Conservation (phyloP, 2,888 invertebrate species). For the Megalurothrips usitatus region DNA sequence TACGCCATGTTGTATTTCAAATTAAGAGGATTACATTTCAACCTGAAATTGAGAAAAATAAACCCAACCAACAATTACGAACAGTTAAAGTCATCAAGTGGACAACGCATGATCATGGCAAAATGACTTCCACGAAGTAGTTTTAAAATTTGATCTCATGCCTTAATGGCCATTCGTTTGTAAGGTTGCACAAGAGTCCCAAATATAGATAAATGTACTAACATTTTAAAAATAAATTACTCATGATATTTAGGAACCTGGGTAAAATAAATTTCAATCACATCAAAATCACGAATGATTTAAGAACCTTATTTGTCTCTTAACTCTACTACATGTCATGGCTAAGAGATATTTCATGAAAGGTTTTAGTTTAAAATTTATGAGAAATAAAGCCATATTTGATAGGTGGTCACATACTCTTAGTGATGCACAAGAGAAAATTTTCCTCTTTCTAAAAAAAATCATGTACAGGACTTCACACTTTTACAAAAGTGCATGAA, state of each 20-base stretch:
- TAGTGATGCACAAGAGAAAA: background rate
- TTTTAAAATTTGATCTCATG: background rate
- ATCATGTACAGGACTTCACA: background rate
- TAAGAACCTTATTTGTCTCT: background rate
- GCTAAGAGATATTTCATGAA: constrained; percentile 1
- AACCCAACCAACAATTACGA: background rate
- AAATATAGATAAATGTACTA: background rate
- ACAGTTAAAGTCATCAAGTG: background rate
- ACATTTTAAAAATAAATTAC: constrained; percentile 15
- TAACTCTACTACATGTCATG: constrained; percentile 11
- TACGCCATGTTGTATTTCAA: background rate
- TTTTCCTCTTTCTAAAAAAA: background rate
- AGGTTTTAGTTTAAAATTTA: background rate
- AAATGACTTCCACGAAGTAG: background rate
- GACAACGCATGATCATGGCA: background rate
- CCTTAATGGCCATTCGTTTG: background rate
- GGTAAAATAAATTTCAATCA: background rate
- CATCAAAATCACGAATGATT: constrained; percentile 15
- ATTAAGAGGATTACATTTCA: background rate
- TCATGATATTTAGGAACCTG: constrained; percentile 4
- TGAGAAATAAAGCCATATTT: background rate
- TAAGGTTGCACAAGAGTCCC: background rate
- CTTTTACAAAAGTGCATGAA: background rate
- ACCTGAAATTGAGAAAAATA: background rate
- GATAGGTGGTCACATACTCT: background rate